Base-by-base conservation (phyloP, 2,888 invertebrate species). In the Caenorhabditis doughertyi region DNA sequence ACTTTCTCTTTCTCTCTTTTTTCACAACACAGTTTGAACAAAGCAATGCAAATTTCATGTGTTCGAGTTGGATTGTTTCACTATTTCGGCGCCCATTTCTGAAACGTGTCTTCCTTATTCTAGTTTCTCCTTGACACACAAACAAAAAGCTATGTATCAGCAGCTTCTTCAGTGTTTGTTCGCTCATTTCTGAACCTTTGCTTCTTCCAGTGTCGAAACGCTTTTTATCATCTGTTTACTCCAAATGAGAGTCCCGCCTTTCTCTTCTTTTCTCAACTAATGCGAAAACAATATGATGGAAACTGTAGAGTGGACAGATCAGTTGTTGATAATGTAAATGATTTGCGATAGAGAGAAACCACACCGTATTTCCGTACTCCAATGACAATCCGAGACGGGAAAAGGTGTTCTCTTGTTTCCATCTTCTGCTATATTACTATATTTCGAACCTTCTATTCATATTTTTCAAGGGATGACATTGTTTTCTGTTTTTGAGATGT, bases 31-130 rank as follows among this genome's bases (percentile, higher is more conserved):
- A 47, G 53, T 39, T 32, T 58, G 68, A 76, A 67, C 67, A 76
- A 67, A 51, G 51, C 44, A 58, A 67, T 67, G 67, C 58, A 76
- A 76, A 76, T 76, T 76, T 68, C 29, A 58, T 73, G 62, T 35
- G 64, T 64, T 55, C 65, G 32, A 27, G 5, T 25, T 2, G 49
- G 25, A 27, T 53, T 53, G 51, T 55, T 25, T 55, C 27, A 29
- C 55, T n/a, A 11, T 35, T 29, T 18, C 13, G 11, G 23, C n/a
- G 27, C 47, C 47, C 21, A 39, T 44, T 9, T 16, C 32, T 51
- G 47, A 76, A 65, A 65, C 67, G 67, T 76, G 65, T 74, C 35
- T 23, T 39, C 21, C 18, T 21, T 27, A 16, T 21, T 44, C 42
- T 60, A 35, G 62, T 27, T 51, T n/a, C 71, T 44, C 32, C 11